These are phyloP conservation scores for Neotoma lepida DNA, from an alignment of 2,113 vertebrate species.

Conservation along the genomic window DNA sequence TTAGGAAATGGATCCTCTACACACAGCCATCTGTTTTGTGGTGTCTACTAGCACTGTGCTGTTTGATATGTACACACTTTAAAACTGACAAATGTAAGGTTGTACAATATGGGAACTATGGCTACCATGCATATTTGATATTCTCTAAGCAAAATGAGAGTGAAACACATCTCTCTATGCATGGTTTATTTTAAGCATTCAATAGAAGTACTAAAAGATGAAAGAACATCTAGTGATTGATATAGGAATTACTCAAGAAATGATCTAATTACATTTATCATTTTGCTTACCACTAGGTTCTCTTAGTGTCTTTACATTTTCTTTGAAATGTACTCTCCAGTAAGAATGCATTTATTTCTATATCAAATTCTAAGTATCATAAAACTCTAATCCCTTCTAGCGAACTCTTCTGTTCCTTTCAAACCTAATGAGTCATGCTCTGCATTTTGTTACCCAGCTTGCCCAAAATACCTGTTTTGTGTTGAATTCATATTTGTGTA, in stretches of 20 bases:
- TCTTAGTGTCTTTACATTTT: constrained; percentile 16
- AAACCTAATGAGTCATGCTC: neutral
- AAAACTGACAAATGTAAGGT: neutral
- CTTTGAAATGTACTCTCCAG: neutral
- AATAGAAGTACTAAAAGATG: neutral
- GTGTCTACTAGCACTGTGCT: neutral
- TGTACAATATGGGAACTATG: neutral
- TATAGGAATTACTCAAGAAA: constrained; percentile 11
- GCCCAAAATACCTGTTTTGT: neutral
- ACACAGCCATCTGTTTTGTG: neutral
- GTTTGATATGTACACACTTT: neutral
- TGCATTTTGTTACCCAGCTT: neutral
- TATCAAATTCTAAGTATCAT: neutral
- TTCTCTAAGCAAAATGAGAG: constrained; percentile 8
- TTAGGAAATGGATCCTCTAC: neutral
- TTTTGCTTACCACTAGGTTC: neutral
- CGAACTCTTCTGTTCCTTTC: neutral
- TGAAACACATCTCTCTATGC: neutral
- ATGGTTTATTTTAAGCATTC: constrained; percentile 51
- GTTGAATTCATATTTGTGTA: neutral
- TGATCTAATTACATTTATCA: neutral
- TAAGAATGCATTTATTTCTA: neutral
- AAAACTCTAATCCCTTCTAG: neutral
- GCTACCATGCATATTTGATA: neutral
- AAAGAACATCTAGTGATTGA: neutral